Evolutionary conservation across 2,888 invertebrate genomes (phyloP).

Genomic region (Plebejus melissa): DNA sequence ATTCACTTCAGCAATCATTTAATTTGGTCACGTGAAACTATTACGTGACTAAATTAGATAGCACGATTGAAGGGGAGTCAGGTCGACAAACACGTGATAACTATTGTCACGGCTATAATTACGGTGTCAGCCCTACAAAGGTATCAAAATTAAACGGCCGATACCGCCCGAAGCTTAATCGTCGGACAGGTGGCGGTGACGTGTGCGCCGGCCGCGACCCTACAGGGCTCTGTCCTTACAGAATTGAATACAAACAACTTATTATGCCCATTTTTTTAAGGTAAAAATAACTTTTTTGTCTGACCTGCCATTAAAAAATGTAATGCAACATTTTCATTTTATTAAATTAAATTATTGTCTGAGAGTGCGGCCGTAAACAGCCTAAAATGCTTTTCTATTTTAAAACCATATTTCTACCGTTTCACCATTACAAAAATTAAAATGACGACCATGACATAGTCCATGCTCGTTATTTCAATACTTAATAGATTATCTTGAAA

Average conservation of each 20-base stretch:
- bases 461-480: no score
- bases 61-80: not conserved
- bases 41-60: not conserved
- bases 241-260: not conserved
- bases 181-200: constrained; percentile 64
- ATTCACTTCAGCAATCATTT: not conserved
- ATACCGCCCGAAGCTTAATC: constrained; percentile 61
- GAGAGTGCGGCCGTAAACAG: no score
- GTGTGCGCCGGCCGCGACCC: constrained; percentile 38
- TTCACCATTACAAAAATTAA: no score
- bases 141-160: constrained; percentile 52
- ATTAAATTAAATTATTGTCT: no score
- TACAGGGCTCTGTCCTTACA: constrained; percentile 50
- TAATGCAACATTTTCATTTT: no score
- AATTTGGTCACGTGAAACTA: not conserved
- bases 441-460: no score
- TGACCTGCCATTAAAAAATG: no score
- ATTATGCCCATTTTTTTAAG: no score
- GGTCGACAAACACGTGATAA: not conserved
- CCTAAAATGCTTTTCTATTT: no score
- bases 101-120: not conserved
- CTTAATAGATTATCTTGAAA: no score
- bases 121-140: constrained; percentile 33
- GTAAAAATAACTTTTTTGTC: no score
- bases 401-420: no score